Evolutionary conservation across 2,888 invertebrate species (phyloP).

Genomic region (Phalera bucephala): DNA sequence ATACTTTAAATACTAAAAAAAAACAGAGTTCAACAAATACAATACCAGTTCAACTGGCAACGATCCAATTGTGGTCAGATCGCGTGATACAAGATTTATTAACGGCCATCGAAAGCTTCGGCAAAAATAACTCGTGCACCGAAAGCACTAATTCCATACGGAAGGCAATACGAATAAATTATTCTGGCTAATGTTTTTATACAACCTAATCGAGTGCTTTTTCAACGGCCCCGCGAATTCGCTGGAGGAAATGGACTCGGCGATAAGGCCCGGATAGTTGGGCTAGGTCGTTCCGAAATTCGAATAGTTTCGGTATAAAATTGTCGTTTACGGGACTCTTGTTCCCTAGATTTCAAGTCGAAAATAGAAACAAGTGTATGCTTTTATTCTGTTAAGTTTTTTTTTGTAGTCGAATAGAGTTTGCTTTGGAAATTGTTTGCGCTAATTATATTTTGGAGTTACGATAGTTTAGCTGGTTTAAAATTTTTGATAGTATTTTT

Average conservation of each 20-base stretch:
- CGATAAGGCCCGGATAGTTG: conserved; percentile 27
- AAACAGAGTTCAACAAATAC: neutral
- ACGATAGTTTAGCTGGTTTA: too few species aligned
- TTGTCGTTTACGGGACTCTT: neutral
- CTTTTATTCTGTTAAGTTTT: too few species aligned
- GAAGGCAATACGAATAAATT: conserved; percentile 50
- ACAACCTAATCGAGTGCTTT: conserved; percentile 34
- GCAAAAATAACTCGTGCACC: conserved; percentile 35
- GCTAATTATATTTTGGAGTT: too few species aligned
- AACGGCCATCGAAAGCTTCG: conserved; percentile 34
- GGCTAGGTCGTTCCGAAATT: conserved; percentile 21
- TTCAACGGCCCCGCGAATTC: conserved; percentile 27
- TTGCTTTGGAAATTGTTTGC: too few species aligned
- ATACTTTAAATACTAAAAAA: too few species aligned
- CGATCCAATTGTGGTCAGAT: conserved; percentile 7
- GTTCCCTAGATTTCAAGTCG: neutral
- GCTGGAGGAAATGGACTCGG: conserved; percentile 27
- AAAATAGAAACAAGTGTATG: neutral
- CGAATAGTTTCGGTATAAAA: conserved; percentile 17
- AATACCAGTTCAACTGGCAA: neutral
- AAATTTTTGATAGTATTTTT: too few species aligned
- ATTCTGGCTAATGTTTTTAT: conserved; percentile 43
- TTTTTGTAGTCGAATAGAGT: too few species aligned
- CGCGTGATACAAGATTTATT: conserved; percentile 39
- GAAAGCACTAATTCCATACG: conserved; percentile 44